These are phyloP conservation scores for Trichonephila inaurata DNA, from an alignment of 1,140 invertebrate genomes.

Conservation along the genomic window DNA sequence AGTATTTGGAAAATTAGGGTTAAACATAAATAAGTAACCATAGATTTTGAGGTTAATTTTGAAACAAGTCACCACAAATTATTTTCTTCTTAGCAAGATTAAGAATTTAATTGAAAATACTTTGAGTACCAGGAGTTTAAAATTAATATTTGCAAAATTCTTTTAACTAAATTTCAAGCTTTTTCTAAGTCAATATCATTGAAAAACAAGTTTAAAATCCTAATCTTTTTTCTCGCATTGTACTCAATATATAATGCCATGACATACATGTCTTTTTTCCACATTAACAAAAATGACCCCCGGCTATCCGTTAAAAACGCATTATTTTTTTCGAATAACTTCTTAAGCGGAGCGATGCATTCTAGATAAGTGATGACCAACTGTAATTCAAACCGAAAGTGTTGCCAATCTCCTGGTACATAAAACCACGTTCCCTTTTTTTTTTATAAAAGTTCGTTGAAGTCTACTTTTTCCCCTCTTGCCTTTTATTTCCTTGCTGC, in stretches of 20 bases:
- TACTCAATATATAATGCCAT: not conserved
- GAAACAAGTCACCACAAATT: too few species aligned
- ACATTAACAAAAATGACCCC: not conserved
- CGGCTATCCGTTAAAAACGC: not conserved
- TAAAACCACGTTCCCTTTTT: not conserved
- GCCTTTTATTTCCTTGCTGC: not conserved
- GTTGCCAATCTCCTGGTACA: conserved; percentile 42
- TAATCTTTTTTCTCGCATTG: not conserved
- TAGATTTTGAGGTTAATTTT: too few species aligned
- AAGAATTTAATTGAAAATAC: too few species aligned
- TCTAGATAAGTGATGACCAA: conserved; percentile 20
- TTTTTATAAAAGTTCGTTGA: not conserved
- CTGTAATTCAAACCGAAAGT: not conserved
- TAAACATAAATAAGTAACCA: too few species aligned
- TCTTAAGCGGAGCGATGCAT: not conserved
- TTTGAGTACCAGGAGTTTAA: too few species aligned
- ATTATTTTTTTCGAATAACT: conserved; percentile 44
- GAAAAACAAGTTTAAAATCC: too few species aligned
- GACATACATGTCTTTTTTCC: not conserved
- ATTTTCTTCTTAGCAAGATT: too few species aligned
- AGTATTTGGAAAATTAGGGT: too few species aligned
- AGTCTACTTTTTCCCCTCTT: too few species aligned
- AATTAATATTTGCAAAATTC: too few species aligned
- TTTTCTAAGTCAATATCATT: too few species aligned
- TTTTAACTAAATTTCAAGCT: too few species aligned